Conservation (phyloP, 2,113 vertebrate genomes). For the Chaenogobius annularis region DNA sequence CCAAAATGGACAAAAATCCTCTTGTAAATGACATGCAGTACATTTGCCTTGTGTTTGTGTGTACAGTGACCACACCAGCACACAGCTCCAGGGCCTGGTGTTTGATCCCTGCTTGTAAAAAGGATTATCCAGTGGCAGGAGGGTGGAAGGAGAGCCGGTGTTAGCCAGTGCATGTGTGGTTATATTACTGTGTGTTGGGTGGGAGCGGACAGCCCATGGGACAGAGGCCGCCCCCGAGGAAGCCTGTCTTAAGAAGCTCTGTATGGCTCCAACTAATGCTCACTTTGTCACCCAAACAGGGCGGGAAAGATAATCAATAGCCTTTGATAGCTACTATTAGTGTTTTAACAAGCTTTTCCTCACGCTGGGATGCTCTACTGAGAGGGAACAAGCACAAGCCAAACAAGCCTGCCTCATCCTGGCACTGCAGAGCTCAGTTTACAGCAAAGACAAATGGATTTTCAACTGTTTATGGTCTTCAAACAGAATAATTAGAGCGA, state of each 20-base stretch:
- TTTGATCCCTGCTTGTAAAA: constrained; percentile 80
- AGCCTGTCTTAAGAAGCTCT: constrained; percentile 71
- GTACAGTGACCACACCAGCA: constrained; percentile 56
- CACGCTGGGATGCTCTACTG: constrained; percentile 70
- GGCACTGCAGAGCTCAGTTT: constrained; percentile 33
- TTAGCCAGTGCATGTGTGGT: constrained; percentile 28
- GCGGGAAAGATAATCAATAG: constrained; percentile 86
- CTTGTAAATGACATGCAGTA: background rate
- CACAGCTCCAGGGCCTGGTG: constrained; percentile 76
- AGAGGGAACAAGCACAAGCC: constrained; percentile 51
- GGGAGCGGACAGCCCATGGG: constrained; percentile 39
- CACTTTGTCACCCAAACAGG: constrained; percentile 82
- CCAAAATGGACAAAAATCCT: background rate
- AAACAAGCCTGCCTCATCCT: constrained; percentile 57
- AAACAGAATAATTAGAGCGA: background rate
- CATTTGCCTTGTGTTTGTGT: constrained; percentile 19
- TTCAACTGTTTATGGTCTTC: constrained; percentile 22
- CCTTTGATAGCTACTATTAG: constrained; percentile 81
- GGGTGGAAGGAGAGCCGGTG: constrained; percentile 69
- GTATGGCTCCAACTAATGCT: constrained; percentile 77
- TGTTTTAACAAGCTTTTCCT: constrained; percentile 82
- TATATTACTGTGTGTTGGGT: constrained; percentile 3
- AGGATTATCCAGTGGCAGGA: constrained; percentile 78
- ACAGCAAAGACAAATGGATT: constrained; percentile 25
- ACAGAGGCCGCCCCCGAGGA: constrained; percentile 68